Evolutionary conservation across 2,797 vertebrate genomes (phyloP).

Genomic region (Discoglossus pictus): DNA sequence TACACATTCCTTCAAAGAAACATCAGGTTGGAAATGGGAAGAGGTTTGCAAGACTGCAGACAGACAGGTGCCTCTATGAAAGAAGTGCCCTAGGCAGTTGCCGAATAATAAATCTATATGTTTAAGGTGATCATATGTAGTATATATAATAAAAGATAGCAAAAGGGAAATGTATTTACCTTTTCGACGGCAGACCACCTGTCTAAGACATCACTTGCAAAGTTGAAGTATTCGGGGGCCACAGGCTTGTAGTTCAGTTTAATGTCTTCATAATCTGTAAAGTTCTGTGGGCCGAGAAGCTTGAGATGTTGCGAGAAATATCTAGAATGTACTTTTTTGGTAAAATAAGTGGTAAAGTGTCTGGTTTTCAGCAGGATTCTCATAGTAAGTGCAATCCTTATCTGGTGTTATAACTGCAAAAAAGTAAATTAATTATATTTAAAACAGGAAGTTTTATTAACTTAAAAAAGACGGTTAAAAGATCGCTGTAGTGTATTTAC

Average conservation of each 20-base stretch:
- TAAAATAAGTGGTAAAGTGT: background rate
- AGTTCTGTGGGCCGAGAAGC: slow-evolving; percentile 64
- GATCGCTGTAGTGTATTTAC: too few relatives aligned
- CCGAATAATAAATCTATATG: too few relatives aligned
- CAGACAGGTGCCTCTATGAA: too few relatives aligned
- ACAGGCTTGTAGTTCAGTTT: slow-evolving; percentile 62
- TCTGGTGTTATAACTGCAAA: slow-evolving; percentile 49
- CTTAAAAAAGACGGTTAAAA: too few relatives aligned
- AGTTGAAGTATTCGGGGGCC: slow-evolving; percentile 77
- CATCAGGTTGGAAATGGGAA: too few relatives aligned
- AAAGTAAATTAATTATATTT: too few relatives aligned
- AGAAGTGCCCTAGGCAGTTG: too few relatives aligned
- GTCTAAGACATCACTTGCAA: slow-evolving; percentile 77
- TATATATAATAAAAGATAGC: background rate
- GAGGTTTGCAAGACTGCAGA: too few relatives aligned
- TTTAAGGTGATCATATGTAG: too few relatives aligned
- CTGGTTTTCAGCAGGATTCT: slow-evolving; percentile 40
- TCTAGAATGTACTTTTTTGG: slow-evolving; percentile 33
- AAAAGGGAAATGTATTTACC: slow-evolving; percentile 56
- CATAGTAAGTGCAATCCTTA: slow-evolving; percentile 32
- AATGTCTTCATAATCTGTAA: slow-evolving; percentile 70
- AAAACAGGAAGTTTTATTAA: too few relatives aligned
- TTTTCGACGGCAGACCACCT: slow-evolving; percentile 74
- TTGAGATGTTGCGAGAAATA: slow-evolving; percentile 45
- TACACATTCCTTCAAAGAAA: too few relatives aligned